These are phyloP conservation scores for Burhinus bistriatus DNA, from an alignment of 2,113 vertebrate species.

Conservation along the genomic window DNA sequence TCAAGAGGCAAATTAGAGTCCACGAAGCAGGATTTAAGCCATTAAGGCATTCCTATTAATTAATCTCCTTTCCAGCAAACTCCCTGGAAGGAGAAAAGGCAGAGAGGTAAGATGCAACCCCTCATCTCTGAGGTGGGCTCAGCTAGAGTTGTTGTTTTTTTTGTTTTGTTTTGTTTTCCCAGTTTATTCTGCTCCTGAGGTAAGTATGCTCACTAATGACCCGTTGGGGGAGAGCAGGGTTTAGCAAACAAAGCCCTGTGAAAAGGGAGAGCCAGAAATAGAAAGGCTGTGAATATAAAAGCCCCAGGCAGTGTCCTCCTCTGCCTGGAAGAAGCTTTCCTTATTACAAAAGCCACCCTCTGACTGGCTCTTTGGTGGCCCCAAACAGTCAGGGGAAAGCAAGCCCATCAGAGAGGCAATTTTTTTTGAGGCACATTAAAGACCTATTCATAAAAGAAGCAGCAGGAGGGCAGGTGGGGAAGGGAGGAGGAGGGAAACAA, in stretches of 20 bases:
- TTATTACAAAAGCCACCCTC: constrained; percentile 5
- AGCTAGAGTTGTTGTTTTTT: neutral
- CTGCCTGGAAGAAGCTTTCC: constrained; percentile 43
- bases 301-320: constrained; percentile 42
- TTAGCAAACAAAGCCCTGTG: constrained; percentile 40
- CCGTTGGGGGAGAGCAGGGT: neutral
- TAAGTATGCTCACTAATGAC: neutral
- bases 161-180: neutral
- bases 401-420: neutral
- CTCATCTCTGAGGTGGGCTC: neutral
- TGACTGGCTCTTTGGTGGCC: neutral
- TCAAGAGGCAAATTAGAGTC: neutral
- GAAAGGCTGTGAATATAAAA: constrained; percentile 43
- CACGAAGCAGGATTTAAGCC: neutral
- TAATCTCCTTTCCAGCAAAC: neutral
- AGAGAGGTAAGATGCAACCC: neutral
- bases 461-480: constrained; percentile 7
- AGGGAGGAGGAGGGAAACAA: neutral
- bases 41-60: neutral
- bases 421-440: neutral
- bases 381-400: neutral
- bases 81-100: neutral
- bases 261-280: constrained; percentile 50
- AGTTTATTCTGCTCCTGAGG: neutral
- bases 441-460: neutral